Conservation (phyloP, 2,113 vertebrate species). For the Theropithecus gelada region DNA sequence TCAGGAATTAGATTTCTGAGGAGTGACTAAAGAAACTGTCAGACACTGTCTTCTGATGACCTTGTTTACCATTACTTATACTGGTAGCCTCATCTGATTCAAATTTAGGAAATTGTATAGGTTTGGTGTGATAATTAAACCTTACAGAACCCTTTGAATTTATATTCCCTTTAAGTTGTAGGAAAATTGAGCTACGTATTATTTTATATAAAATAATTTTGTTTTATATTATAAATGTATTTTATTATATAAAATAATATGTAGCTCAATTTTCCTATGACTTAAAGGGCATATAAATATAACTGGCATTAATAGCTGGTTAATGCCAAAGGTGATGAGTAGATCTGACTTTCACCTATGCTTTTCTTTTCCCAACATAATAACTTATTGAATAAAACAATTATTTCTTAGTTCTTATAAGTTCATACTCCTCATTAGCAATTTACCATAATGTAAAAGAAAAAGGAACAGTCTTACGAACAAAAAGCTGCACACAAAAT, state of each 20-base stretch:
- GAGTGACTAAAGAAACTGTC: background rate
- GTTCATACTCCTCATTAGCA: conserved; percentile 24
- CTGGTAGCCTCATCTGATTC: background rate
- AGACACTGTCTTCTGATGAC: background rate
- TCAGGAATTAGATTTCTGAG: background rate
- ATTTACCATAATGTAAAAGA: background rate
- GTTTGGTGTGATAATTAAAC: background rate
- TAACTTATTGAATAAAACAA: conserved; percentile 7
- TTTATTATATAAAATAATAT: too few relatives aligned
- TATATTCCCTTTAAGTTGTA: background rate
- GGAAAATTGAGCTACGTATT: background rate
- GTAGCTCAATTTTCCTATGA: background rate
- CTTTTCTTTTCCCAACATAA: background rate
- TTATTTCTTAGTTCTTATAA: background rate
- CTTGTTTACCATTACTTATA: background rate
- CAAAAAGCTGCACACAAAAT: conserved; percentile 46
- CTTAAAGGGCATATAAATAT: background rate
- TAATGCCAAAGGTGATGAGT: background rate
- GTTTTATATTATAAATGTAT: too few relatives aligned
- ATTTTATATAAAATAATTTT: background rate
- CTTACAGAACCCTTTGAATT: background rate
- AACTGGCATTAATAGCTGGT: background rate
- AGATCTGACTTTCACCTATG: background rate
- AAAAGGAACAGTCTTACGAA: conserved; percentile 14
- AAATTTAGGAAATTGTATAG: background rate